Evolutionary conservation across 1,140 invertebrate genomes (phyloP), one percentile per base, ranked within the genome.

Genomic region (Trachelipus rathkii): DNA sequence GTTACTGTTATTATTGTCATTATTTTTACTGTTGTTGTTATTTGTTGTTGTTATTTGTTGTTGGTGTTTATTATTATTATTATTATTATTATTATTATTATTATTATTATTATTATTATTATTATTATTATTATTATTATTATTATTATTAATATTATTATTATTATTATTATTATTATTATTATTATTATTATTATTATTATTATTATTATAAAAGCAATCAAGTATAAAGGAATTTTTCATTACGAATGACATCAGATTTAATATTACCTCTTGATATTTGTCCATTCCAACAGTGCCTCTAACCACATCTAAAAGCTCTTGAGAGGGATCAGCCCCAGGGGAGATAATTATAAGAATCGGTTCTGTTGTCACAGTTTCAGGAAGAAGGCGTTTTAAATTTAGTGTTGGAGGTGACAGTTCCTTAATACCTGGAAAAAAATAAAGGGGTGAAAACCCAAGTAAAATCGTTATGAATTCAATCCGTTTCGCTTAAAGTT

Each of bases 251-350:
- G 33, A 33, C 6, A 33, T 33, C 33, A 33, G 33, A 33, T 60
- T 60, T 8, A 60, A 19, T 60, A 13, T 72, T 83, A 90, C 88
- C 85, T 91, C 89, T 79, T 87, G 84, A 81, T 89, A 92, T 79
- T 88, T 87, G 53, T 88, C 86, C 68, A 79, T 74, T 44, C 89
- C 89, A 79, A 88, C 85, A 67, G 85, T 87, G 66, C 85, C 84
- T 10, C 85, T 82, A 0, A 91, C 91, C 33, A 93, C 83, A 71
- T 90, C 89, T 76, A 86, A 85, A 13, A 95, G 85, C 83, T 95
- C 93, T 72, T 89, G 88, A 0, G 91, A 91, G n/a, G 94, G 94
- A 88, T 96, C 94, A 72, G 90, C 89, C 72, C 93, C 93, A 46
- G 91, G 87, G 81, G 89, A 88, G 79, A 89, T 89, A 33, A 95